Evolutionary conservation across 2,113 vertebrate genomes (phyloP).

Genomic region (Brachypodius melanocephalos): DNA sequence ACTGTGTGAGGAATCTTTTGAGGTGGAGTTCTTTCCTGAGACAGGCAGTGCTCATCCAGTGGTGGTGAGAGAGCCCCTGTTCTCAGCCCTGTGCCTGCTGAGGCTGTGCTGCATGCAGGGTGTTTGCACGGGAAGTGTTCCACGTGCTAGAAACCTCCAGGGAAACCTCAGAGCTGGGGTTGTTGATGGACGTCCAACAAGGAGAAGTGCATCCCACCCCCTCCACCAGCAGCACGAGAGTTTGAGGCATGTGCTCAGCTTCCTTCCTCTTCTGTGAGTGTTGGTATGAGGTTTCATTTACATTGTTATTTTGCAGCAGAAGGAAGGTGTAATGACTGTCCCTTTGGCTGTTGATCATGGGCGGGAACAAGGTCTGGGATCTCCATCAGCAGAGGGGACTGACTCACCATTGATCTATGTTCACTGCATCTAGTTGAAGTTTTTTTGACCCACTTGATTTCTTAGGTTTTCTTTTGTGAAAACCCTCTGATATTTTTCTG

Average conservation of each 20-base stretch:
- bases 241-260: neutral
- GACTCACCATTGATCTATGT: neutral
- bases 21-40: neutral
- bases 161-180: neutral
- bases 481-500: constrained; percentile 56
- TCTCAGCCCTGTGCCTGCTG: neutral
- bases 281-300: neutral
- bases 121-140: neutral
- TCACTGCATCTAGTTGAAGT: neutral
- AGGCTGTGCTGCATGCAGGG: neutral
- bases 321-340: neutral
- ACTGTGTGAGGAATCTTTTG: neutral
- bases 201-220: neutral
- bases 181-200: neutral
- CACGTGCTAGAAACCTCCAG: neutral
- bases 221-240: rapidly evolving
- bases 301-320: constrained; percentile 1
- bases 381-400: constrained; percentile 10
- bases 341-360: neutral
- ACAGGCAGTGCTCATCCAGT: neutral
- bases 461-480: constrained; percentile 38
- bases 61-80: neutral
- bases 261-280: constrained; percentile 1
- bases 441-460: constrained; percentile 51
- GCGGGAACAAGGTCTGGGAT: neutral